Evolutionary conservation across 2,797 vertebrate genomes (phyloP), one percentile per base, ranked within the genome.

Genomic region (Nannoperca australis): DNA sequence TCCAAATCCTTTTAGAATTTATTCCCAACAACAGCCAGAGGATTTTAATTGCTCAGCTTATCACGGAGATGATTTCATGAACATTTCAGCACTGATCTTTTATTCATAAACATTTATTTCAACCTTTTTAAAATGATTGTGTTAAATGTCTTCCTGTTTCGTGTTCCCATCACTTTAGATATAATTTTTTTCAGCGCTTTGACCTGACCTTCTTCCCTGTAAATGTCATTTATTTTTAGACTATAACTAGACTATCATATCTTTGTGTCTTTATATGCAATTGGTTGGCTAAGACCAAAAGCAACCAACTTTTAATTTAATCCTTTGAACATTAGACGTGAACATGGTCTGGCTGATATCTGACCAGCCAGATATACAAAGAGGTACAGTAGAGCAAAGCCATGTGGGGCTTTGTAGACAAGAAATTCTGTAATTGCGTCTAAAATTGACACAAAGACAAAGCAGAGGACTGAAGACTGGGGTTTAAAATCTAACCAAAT

Each of bases 21-120:
- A 3, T 32, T 32, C 32, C 32, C 32, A 32, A 32, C 32, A 32
- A 32, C 32, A 32, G 32, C 32, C 32, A 32, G 32, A 32, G 32
- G 6, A 32, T 32, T 32, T 32, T 5, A 32, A 32, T 34, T 34
- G 34, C 34, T 34, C 34, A 7, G 34, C 34, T 34, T 4, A 34
- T 34, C 34, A 8, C 34, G 7, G 34, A 7, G 34, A 34, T 34
- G 34, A 34, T 34, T 34, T 34, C 34, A 34, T 34, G 34, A 34
- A 34, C 6, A 7, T 34, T 34, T 34, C 34, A 34, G 34, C 55
- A 13, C 44, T 58, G 50, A 80, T 75, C 62, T 62, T 65, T 73
- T 45, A 79, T 79, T 70, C 75, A 79, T 60, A 27, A 50, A 7
- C 42, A 24, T 40, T 54, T 58, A 47, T 45, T 67, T 60, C 17